Percentiles rank a stretch among this genome's conserved stretches.
Conservation (phyloP, 2,888 invertebrate genomes). For the Cyrtodaria siliqua region DNA sequence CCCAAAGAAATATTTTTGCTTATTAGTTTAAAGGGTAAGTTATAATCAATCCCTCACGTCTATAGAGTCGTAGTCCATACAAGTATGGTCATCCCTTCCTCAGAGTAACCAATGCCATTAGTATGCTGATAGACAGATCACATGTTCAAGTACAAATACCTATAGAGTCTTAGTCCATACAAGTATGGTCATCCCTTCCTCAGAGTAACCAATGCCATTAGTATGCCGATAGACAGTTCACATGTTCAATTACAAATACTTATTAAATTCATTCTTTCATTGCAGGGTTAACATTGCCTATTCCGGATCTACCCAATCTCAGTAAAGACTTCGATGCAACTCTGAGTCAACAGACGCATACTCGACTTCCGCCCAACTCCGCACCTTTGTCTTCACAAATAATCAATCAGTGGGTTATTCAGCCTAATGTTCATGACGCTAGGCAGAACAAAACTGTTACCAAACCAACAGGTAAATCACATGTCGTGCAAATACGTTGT, state of each 20-base stretch:
- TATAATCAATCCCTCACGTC: too few relatives aligned
- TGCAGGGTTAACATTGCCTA: conserved; percentile 66
- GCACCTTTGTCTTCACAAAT: conserved; percentile 40
- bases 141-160: too few relatives aligned
- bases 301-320: conserved; percentile 63
- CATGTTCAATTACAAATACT: not conserved
- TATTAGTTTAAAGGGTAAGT: too few relatives aligned
- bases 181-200: too few relatives aligned
- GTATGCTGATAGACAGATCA: not conserved
- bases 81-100: too few relatives aligned
- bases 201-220: not conserved
- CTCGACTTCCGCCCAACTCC: conserved; percentile 11
- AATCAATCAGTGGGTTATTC: conserved; percentile 65
- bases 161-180: too few relatives aligned
- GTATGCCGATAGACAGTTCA: not conserved
- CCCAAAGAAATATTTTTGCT: too few relatives aligned
- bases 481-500: too few relatives aligned
- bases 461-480: too few relatives aligned
- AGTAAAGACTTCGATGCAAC: not conserved
- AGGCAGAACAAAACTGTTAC: conserved; percentile 7
- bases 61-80: too few relatives aligned
- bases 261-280: not conserved
- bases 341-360: not conserved
- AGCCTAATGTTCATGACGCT: conserved; percentile 27
- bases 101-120: not conserved